Evolutionary conservation across 2,888 invertebrate genomes (phyloP).

Genomic region (Drosophila hawaiiensis): DNA sequence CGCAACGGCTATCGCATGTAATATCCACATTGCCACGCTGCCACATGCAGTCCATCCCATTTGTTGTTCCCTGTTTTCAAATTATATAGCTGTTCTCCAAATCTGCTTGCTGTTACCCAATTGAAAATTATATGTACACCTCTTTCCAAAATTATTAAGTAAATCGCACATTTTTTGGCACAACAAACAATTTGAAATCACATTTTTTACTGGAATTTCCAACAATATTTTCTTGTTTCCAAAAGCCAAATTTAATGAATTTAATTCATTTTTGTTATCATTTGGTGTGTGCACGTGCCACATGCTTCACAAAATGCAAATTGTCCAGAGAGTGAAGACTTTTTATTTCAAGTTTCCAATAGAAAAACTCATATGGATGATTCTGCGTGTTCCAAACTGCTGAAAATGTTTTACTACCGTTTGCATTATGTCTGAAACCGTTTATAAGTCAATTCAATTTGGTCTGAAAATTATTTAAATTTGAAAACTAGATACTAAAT

Average conservation of each 20-base stretch:
- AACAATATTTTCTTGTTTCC: not conserved
- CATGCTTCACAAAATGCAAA: not conserved
- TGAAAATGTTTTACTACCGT: not conserved
- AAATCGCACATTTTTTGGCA: too few species aligned
- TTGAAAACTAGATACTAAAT: constrained; percentile 1
- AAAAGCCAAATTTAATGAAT: constrained; percentile 30
- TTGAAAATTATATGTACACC: not conserved
- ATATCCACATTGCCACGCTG: not conserved
- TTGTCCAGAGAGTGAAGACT: not conserved
- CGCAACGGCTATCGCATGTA: not conserved
- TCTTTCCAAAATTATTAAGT: not conserved
- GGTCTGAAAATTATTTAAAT: constrained; percentile 2
- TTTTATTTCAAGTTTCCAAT: constrained; percentile 3
- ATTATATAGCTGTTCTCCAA: not conserved
- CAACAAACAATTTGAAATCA: not conserved
- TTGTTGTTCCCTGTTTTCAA: not conserved
- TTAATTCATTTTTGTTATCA: constrained; percentile 26
- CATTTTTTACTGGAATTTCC: not conserved
- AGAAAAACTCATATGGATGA: constrained; percentile 8
- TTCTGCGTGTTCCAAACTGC: constrained; percentile 18
- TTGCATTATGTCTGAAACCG: not conserved
- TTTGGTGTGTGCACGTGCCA: constrained; percentile 19
- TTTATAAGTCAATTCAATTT: constrained; percentile 36
- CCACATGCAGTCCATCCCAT: not conserved
- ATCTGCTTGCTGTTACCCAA: too few species aligned